phyloP scores from a whole-genome alignment of 2,797 vertebrate species.

The Halcyon smyrnensis region DNA sequence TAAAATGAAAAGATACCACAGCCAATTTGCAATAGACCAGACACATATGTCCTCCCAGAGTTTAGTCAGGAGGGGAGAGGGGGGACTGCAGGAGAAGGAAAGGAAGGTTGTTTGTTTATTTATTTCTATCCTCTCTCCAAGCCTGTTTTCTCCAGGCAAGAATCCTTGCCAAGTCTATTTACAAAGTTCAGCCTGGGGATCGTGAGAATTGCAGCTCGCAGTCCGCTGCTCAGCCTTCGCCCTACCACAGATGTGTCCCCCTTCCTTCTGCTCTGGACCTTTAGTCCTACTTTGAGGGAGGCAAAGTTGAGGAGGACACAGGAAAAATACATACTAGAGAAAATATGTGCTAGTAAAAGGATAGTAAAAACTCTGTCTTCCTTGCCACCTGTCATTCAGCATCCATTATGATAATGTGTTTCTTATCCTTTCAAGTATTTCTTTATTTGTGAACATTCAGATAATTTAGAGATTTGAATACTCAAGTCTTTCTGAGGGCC shows the following conservation, averaged over 20 bases:
- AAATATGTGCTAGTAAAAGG: background rate
- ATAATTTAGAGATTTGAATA: background rate
- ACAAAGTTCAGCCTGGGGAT: slow-evolving; percentile 76
- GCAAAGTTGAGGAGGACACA: background rate
- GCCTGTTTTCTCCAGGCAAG: slow-evolving; percentile 62
- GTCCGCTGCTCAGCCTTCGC: slow-evolving; percentile 16
- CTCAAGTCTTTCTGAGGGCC: background rate
- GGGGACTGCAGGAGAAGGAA: background rate
- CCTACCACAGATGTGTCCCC: slow-evolving; percentile 23
- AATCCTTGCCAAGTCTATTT: slow-evolving; percentile 75
- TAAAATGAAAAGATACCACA: background rate
- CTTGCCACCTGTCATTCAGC: background rate
- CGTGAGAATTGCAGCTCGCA: slow-evolving; percentile 72
- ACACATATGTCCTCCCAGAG: background rate
- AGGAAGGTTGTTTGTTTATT: slow-evolving; percentile 36
- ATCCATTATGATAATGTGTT: background rate
- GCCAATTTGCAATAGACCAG: background rate
- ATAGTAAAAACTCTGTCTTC: background rate
- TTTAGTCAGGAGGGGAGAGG: background rate
- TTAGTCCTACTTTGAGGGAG: background rate
- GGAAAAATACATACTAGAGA: background rate
- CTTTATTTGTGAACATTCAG: background rate
- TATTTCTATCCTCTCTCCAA: background rate
- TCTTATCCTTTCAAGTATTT: background rate
- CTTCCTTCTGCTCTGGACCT: background rate